Conservation (phyloP, 2,797 vertebrate species). For the Lepus townsendii region DNA sequence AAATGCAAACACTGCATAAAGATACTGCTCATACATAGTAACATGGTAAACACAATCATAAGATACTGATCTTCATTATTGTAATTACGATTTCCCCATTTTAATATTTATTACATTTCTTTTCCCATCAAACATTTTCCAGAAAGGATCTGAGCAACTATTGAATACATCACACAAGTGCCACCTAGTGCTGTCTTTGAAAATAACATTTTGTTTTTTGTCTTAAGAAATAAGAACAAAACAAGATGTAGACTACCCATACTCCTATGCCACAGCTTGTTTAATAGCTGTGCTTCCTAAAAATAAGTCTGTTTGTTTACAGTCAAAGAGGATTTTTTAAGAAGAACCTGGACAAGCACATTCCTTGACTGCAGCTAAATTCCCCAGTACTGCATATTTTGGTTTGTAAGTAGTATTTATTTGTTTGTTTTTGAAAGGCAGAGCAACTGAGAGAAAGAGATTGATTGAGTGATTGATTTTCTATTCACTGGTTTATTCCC, state of each 20-base stretch:
- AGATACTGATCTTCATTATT: slow-evolving; percentile 76
- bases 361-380: background rate
- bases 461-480: too few species aligned
- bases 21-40: slow-evolving; percentile 76
- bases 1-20: slow-evolving; percentile 74
- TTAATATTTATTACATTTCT: slow-evolving; percentile 78
- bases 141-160: slow-evolving; percentile 46
- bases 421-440: too few species aligned
- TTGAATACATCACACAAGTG: slow-evolving; percentile 70
- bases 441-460: too few species aligned
- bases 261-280: background rate
- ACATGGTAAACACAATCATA: slow-evolving; percentile 78
- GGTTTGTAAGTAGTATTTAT: too few species aligned
- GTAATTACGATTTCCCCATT: slow-evolving; percentile 73
- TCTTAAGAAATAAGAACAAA: slow-evolving; percentile 49
- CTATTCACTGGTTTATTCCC: too few species aligned
- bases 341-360: background rate
- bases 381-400: background rate
- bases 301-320: slow-evolving; percentile 11
- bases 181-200: slow-evolving; percentile 83
- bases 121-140: slow-evolving; percentile 46
- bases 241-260: background rate
- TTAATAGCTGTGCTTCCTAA: slow-evolving; percentile 45
- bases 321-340: slow-evolving; percentile 32
- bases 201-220: slow-evolving; percentile 63